Conservation (phyloP, 2,113 vertebrate genomes). For the Lethenteron reissneri region DNA sequence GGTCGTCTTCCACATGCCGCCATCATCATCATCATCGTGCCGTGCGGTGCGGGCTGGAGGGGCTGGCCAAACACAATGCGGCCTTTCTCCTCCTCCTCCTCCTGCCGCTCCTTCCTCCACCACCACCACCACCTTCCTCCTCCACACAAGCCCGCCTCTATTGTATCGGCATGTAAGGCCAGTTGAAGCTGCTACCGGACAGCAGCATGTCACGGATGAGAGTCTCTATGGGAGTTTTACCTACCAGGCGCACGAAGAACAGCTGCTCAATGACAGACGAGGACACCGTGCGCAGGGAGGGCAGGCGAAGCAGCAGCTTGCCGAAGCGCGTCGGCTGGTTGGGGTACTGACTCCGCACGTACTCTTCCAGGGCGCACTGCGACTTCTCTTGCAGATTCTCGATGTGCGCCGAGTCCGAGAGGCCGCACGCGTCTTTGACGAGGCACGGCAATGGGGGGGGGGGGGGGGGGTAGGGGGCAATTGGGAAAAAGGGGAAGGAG, state of each 20-base stretch:
- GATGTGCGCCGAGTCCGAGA: conserved; percentile 91
- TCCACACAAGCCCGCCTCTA: conserved; percentile 24
- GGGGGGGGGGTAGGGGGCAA: conserved; percentile 11
- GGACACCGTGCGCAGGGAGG: conserved; percentile 78
- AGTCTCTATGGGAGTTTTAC: conserved; percentile 99
- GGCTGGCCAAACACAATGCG: too few relatives aligned
- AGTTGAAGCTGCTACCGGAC: conserved; percentile 99
- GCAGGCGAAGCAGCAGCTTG: conserved; percentile 81
- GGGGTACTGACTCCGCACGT: conserved; percentile 88
- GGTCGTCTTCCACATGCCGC: too few relatives aligned
- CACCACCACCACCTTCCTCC: too few relatives aligned
- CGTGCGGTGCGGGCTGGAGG: too few relatives aligned
- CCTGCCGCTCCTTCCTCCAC: too few relatives aligned
- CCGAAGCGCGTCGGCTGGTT: conserved; percentile 97
- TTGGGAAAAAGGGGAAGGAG: conserved; percentile 1
- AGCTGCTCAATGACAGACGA: conserved; percentile 96
- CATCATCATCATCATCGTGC: too few relatives aligned
- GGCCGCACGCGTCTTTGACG: conserved; percentile 70
- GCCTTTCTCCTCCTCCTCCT: too few relatives aligned
- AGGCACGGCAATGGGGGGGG: conserved; percentile 9
- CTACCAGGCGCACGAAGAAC: conserved; percentile 99
- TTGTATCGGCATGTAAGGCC: conserved; percentile 99
- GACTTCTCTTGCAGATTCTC: conserved; percentile 95
- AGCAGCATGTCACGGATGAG: conserved; percentile 99
- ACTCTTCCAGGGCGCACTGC: conserved; percentile 87